Evolutionary conservation across 2,888 invertebrate genomes (phyloP).

Genomic region (Pantelozetes paolii): DNA sequence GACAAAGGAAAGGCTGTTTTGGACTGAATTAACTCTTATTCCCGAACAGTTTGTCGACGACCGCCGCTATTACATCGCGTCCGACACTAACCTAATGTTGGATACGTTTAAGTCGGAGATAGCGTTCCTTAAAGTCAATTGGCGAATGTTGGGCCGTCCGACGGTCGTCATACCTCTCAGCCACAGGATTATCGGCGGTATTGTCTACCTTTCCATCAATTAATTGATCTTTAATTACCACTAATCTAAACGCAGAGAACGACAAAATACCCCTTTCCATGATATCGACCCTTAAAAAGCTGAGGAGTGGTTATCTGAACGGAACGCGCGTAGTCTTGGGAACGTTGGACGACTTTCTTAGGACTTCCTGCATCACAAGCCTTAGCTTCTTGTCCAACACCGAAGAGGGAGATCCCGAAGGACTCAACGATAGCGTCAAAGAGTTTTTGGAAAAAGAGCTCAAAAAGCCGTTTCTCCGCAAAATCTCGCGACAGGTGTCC

Average conservation of each 20-base stretch:
- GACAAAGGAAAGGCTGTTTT: slow-evolving; percentile 49
- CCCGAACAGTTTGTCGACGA: slow-evolving; percentile 84
- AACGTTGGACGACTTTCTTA: slow-evolving; percentile 88
- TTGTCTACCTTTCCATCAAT: neutral
- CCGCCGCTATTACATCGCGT: slow-evolving; percentile 95
- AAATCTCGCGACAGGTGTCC: slow-evolving; percentile 39
- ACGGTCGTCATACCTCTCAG: slow-evolving; percentile 84
- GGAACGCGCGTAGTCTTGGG: slow-evolving; percentile 96
- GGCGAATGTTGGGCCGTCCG: slow-evolving; percentile 96
- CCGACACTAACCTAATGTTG: slow-evolving; percentile 95
- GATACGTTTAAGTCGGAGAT: slow-evolving; percentile 96
- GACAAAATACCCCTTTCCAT: slow-evolving; percentile 87
- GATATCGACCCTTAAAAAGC: slow-evolving; percentile 94
- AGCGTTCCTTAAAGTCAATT: slow-evolving; percentile 94
- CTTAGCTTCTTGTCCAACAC: slow-evolving; percentile 89
- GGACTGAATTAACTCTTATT: neutral
- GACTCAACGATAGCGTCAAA: slow-evolving; percentile 72
- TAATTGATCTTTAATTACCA: neutral
- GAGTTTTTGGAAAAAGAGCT: slow-evolving; percentile 80
- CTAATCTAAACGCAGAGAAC: slow-evolving; percentile 62
- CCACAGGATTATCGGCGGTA: slow-evolving; percentile 79
- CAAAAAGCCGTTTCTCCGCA: slow-evolving; percentile 63
- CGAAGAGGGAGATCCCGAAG: slow-evolving; percentile 79
- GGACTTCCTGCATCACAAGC: slow-evolving; percentile 95
- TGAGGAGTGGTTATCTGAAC: slow-evolving; percentile 96